Evolutionary conservation across 2,797 vertebrate genomes (phyloP).

Genomic region (Mus minutoides): DNA sequence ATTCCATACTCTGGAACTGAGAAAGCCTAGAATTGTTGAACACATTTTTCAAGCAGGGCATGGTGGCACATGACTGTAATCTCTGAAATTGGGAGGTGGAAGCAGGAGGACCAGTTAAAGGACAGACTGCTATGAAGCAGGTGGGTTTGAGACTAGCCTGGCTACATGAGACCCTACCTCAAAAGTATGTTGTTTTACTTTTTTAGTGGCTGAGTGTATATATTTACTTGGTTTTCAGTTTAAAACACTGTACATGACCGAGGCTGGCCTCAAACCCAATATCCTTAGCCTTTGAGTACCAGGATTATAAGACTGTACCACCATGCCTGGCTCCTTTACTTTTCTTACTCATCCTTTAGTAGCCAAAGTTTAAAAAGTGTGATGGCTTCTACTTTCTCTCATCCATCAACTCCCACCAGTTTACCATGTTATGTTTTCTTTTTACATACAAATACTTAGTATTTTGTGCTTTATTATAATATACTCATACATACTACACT

Average conservation of each 20-base stretch:
- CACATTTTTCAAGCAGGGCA: not conserved
- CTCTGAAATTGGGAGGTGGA: not conserved
- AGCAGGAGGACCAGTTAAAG: not conserved
- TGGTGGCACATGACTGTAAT: not conserved
- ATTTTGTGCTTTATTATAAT: constrained; percentile 52
- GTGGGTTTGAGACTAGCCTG: not conserved
- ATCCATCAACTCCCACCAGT: constrained; percentile 39
- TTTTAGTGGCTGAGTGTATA: not conserved
- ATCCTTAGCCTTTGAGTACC: not conserved
- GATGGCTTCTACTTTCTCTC: constrained; percentile 54
- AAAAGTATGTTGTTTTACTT: not conserved
- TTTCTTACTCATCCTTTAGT: constrained; percentile 27
- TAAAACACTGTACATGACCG: not conserved
- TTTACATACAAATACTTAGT: constrained; percentile 56
- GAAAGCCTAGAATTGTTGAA: constrained; percentile 19
- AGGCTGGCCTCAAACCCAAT: not conserved
- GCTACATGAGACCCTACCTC: not conserved
- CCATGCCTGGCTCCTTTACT: not conserved
- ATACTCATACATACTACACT: constrained; percentile 44
- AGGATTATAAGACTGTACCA: not conserved
- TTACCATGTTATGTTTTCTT: constrained; percentile 43
- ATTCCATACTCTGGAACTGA: not conserved
- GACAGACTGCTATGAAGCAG: not conserved
- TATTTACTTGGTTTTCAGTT: not conserved
- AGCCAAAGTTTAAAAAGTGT: constrained; percentile 51